phyloP scores from a whole-genome alignment of 2,888 invertebrate genomes.

The Myopa tessellatipennis region DNA sequence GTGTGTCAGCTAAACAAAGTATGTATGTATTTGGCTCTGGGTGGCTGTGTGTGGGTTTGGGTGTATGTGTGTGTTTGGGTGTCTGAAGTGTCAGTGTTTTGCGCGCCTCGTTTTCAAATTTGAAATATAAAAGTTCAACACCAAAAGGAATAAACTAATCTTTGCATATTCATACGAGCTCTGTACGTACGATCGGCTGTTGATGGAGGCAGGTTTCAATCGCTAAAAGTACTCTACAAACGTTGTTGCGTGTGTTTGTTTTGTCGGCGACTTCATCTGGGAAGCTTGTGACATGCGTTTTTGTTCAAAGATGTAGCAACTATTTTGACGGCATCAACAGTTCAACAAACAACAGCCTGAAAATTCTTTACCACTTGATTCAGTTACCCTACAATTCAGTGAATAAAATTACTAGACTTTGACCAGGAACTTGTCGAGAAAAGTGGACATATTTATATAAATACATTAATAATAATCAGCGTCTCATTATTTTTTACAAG shows the following conservation, averaged over 20 bases:
- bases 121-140: conserved; percentile 51
- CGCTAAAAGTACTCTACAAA: neutral
- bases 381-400: too few species aligned
- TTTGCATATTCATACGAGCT: conserved; percentile 60
- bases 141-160: conserved; percentile 1
- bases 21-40: too few species aligned
- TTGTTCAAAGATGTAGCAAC: too few species aligned
- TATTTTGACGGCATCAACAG: too few species aligned
- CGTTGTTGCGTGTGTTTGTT: neutral
- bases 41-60: conserved; percentile 21
- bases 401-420: neutral
- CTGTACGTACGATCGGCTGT: conserved; percentile 48
- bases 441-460: neutral
- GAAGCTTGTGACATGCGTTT: too few species aligned
- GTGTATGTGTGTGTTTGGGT: neutral
- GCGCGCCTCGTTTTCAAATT: conserved; percentile 47
- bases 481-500: too few species aligned
- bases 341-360: too few species aligned
- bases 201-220: conserved; percentile 25
- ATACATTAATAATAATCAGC: neutral
- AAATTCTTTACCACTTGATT: too few species aligned
- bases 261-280: neutral
- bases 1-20: too few species aligned
- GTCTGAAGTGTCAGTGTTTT: conserved; percentile 46
- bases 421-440: conserved; percentile 19